Percentiles rank a stretch among this genome's conserved stretches.
Evolutionary conservation across 2,888 invertebrate species (phyloP).

Genomic region (Pyrrhia umbra): DNA sequence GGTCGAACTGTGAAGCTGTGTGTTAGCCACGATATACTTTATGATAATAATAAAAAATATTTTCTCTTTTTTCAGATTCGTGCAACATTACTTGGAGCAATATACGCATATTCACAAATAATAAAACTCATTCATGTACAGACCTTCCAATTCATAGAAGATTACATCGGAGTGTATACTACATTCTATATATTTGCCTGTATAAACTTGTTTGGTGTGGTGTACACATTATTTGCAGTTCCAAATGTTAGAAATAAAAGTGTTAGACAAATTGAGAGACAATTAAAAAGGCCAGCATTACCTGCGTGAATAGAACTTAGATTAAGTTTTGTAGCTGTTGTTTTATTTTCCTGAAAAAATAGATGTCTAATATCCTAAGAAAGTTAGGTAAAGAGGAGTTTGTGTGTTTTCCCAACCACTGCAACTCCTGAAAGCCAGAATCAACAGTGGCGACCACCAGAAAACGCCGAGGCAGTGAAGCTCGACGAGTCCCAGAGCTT

Average conservation of each 20-base stretch:
- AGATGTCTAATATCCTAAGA: no score
- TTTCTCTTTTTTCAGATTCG: conserved; percentile 75
- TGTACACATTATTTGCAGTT: conserved; percentile 76
- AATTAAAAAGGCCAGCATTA: conserved; percentile 77
- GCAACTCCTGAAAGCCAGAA: no score
- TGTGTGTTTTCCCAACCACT: no score
- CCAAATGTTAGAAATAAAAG: conserved; percentile 74
- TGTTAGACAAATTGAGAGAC: conserved; percentile 78
- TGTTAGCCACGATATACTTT: no score
- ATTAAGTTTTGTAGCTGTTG: not conserved
- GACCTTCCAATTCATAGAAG: conserved; percentile 78
- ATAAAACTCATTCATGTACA: conserved; percentile 77
- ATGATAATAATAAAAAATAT: not conserved
- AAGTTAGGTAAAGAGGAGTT: no score
- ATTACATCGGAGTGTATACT: conserved; percentile 78
- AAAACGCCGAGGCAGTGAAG: no score
- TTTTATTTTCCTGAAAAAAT: conserved; percentile 15
- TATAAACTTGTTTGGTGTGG: conserved; percentile 79
- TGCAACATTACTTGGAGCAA: conserved; percentile 71
- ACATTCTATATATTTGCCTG: conserved; percentile 79
- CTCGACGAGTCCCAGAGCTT: no score
- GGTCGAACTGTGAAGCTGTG: not conserved
- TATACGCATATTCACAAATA: conserved; percentile 77
- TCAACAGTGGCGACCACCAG: no score
- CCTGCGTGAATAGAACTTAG: conserved; percentile 66